Evolutionary conservation across 1,140 invertebrate genomes (phyloP).

Genomic region (Riptortus pedestris): DNA sequence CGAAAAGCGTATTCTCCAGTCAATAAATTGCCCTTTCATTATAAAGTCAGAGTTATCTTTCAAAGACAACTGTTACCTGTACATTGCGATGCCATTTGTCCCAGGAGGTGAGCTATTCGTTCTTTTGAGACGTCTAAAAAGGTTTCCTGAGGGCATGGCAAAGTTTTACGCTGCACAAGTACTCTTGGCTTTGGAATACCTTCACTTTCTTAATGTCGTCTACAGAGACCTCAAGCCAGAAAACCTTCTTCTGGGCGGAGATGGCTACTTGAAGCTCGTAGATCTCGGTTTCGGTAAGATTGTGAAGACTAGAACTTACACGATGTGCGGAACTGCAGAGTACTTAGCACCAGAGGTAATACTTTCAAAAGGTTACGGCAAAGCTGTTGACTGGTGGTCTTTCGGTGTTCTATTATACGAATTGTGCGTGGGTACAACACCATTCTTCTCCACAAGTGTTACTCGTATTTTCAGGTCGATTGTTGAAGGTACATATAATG

Average conservation of each 20-base stretch:
- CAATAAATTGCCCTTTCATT: slow-evolving; percentile 71
- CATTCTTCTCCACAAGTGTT: slow-evolving; percentile 70
- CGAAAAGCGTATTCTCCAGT: slow-evolving; percentile 73
- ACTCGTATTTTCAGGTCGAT: slow-evolving; percentile 88
- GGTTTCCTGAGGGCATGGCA: slow-evolving; percentile 66
- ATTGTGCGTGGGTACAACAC: slow-evolving; percentile 71
- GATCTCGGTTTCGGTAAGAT: slow-evolving; percentile 31
- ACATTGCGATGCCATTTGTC: slow-evolving; percentile 70
- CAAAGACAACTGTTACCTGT: slow-evolving; percentile 79
- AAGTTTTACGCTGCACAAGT: slow-evolving; percentile 92
- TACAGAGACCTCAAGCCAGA: too few species aligned
- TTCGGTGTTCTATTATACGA: slow-evolving; percentile 79
- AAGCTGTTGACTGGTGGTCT: slow-evolving; percentile 95
- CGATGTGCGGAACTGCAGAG: slow-evolving; percentile 91
- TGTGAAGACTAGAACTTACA: slow-evolving; percentile 68
- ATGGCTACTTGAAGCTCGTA: slow-evolving; percentile 52
- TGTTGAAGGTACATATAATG: slow-evolving; percentile 60
- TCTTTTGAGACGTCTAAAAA: slow-evolving; percentile 56
- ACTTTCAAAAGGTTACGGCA: slow-evolving; percentile 88
- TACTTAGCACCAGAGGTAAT: slow-evolving; percentile 94
- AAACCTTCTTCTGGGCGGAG: too few species aligned
- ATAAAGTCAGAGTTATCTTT: slow-evolving; percentile 72
- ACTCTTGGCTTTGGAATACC: slow-evolving; percentile 81
- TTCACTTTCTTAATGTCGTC: slow-evolving; percentile 86
- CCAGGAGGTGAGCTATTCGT: slow-evolving; percentile 76